phyloP scores from a whole-genome alignment of 2,113 vertebrate genomes.

The Thalassoma bifasciatum region DNA sequence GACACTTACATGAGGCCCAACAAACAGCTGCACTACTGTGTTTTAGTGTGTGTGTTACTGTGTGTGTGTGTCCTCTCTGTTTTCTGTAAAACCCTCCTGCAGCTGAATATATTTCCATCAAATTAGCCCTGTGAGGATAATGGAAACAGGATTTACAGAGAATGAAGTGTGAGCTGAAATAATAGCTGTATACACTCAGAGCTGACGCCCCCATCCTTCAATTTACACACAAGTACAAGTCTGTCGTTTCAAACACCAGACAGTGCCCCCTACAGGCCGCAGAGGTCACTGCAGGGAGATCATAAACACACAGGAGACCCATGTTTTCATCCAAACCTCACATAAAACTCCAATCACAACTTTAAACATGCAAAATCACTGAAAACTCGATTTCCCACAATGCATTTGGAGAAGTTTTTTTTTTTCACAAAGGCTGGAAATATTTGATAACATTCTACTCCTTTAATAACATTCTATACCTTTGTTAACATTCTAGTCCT shows the following conservation, averaged over 20 bases:
- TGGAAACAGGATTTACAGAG: not conserved
- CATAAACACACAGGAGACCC: not conserved
- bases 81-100: constrained; percentile 9
- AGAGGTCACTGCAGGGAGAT: not conserved
- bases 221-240: not conserved
- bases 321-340: not conserved
- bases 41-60: not conserved
- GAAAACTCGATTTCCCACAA: no score
- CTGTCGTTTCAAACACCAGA: not conserved
- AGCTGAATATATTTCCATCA: constrained; percentile 53
- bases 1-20: not conserved
- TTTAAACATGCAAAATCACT: no score
- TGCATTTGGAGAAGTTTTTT: no score
- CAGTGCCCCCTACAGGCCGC: not conserved
- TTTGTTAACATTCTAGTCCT: no score
- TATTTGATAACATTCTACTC: no score
- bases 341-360: not conserved
- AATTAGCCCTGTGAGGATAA: constrained; percentile 11
- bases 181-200: not conserved
- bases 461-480: no score
- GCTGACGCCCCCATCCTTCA: not conserved
- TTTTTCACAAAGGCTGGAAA: no score
- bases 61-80: constrained; percentile 4
- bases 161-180: not conserved
- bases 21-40: no score